A percentile compares a stretch with the other conserved stretches of the same genome.
phyloP scores from a whole-genome alignment of 2,888 invertebrate genomes.

The Heteromurus nitidus region DNA sequence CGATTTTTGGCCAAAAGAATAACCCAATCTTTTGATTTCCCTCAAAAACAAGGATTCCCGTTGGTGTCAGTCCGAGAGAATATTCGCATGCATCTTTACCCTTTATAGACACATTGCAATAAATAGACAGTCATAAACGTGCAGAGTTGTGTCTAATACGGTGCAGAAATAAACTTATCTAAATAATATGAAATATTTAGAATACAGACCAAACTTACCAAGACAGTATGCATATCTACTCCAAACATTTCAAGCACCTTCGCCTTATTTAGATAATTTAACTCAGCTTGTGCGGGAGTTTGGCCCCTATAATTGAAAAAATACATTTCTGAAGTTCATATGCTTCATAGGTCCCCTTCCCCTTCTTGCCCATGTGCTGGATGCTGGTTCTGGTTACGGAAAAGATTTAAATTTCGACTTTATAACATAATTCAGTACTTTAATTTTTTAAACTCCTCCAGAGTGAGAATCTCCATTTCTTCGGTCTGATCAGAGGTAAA shows the following conservation, averaged over 20 bases:
- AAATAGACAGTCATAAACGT: neutral
- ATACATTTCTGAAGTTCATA: too few species aligned
- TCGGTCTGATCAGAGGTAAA: constrained; percentile 98
- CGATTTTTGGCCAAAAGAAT: constrained; percentile 99
- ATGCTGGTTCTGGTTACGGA: too few species aligned
- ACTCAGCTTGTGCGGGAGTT: constrained; percentile 96
- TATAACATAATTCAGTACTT: constrained; percentile 76
- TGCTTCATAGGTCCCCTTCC: too few species aligned
- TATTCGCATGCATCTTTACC: constrained; percentile 98
- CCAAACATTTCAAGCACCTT: constrained; percentile 99
- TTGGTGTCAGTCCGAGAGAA: constrained; percentile 96
- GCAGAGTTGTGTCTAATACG: neutral
- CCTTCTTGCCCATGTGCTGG: too few species aligned
- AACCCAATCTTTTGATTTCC: constrained; percentile 96
- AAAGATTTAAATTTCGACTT: neutral
- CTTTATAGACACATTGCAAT: constrained; percentile 76
- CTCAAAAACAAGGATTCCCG: constrained; percentile 98
- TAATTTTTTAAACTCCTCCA: constrained; percentile 92
- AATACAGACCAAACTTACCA: constrained; percentile 77
- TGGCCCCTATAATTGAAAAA: constrained; percentile 80
- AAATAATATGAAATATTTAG: neutral
- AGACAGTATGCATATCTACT: constrained; percentile 97
- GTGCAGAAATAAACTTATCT: too few species aligned
- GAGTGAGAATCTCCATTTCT: constrained; percentile 94
- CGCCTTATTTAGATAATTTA: constrained; percentile 94